Base-by-base conservation (phyloP, 2,888 invertebrate species). In the Caenorhabditis sp. region DNA sequence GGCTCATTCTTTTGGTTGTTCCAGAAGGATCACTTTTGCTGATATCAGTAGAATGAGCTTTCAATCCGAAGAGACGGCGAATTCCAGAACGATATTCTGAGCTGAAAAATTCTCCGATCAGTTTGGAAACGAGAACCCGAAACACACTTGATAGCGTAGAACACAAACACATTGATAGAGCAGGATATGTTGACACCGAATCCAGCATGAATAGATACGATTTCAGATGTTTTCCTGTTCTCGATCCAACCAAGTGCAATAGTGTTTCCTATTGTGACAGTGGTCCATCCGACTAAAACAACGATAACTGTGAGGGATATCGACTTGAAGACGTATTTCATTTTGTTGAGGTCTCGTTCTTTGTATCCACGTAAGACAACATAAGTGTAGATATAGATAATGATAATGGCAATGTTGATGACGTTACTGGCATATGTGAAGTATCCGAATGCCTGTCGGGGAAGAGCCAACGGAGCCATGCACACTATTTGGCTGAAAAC, bases 251-350 rank as follows among this genome's bases (percentile, higher is more conserved):
- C 41, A 12, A 72, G 31, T 1, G 76, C 73, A 14, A 77, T n/a
- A 0, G 77, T 81, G 22, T 83, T 85, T 7, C 74, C 77, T 2
- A 80, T 24, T 6, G 85, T 69, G 1, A 81, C 77, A 12, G 73
- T 73, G 0, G 54, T 64, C 82, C 83, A 85, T 12, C 85, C 85
- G 16, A 85, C 35, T 6, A 83, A 31, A 0, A 85, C 83, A 2
- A 85, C 19, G 19, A 80, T 58, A 5, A 85, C 85, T 8, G 82
- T 85, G 2, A 83, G 22, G n/a, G 72, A 51, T 16, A 85, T 85
- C 0, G 85, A 85, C 14, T 81, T 83, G 83, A 85, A 85, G 4
- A 85, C 80, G n/a, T 63, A 38, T 19, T 59, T 28, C 70, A 82
- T 70, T 38, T 59, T 54, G 8, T 49, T 35, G 2, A 49, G 56